Percentiles rank a stretch among this genome's conserved stretches.
These are phyloP conservation scores for Amiota communis DNA, from an alignment of 2,888 invertebrate species.

Conservation along the genomic window DNA sequence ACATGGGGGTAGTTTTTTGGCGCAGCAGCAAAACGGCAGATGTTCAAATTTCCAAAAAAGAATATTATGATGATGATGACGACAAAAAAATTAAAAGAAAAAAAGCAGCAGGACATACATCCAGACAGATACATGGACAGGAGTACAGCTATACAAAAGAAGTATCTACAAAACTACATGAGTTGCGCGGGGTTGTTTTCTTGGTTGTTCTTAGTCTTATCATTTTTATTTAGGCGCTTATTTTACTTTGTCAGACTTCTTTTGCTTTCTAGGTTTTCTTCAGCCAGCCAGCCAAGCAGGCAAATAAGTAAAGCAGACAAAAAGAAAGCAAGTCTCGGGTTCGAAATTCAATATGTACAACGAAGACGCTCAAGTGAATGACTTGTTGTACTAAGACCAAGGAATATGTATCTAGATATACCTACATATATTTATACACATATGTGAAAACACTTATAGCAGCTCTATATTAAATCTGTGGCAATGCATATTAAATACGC, in stretches of 20 bases:
- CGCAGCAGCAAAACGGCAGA: constrained; percentile 52
- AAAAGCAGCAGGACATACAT: background rate
- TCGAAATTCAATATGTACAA: constrained; percentile 55
- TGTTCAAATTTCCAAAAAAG: constrained; percentile 61
- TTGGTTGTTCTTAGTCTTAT: background rate
- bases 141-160: background rate
- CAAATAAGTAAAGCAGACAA: constrained; percentile 11
- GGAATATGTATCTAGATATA: constrained; percentile 38
- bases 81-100: constrained; percentile 36
- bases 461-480: constrained; percentile 52
- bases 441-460: no score
- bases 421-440: background rate
- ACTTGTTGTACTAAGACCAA: constrained; percentile 24
- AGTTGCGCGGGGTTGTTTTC: constrained; percentile 44
- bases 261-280: background rate
- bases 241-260: background rate
- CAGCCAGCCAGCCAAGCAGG: background rate
- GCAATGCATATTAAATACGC: constrained; percentile 33
- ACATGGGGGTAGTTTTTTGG: constrained; percentile 32
- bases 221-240: constrained; percentile 5
- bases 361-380: constrained; percentile 3
- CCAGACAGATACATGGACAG: constrained; percentile 14
- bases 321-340: no score
- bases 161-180: background rate
- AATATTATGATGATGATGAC: constrained; percentile 37